Evolutionary conservation across 2,797 vertebrate genomes (phyloP).

Genomic region (Chloroceryle amazona): DNA sequence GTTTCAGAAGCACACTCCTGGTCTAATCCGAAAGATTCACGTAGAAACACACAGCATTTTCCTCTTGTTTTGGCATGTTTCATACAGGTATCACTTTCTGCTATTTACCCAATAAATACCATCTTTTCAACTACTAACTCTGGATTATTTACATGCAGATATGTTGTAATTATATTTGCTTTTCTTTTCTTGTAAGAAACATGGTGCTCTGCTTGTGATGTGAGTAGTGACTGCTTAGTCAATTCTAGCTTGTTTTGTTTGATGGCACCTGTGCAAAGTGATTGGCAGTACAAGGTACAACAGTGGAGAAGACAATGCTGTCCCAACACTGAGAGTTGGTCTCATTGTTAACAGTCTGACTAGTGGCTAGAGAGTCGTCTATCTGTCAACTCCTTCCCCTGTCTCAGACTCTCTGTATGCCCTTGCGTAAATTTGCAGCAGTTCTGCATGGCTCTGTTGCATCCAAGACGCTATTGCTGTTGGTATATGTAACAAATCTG

Average conservation of each 20-base stretch:
- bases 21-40: not conserved
- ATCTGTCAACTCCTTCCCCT: not conserved
- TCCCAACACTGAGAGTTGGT: not conserved
- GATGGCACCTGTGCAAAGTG: not conserved
- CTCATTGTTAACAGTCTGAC: not conserved
- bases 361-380: not conserved
- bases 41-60: not conserved
- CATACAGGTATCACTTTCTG: not conserved
- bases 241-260: not conserved
- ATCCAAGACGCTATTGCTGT: accelerated
- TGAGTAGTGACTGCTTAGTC: not conserved
- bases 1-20: not conserved
- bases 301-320: not conserved
- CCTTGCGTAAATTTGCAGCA: not conserved
- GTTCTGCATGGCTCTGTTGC: not conserved
- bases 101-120: not conserved
- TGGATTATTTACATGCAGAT: not conserved
- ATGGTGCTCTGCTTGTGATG: not conserved
- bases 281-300: not conserved
- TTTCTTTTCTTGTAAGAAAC: not conserved
- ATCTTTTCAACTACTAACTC: not conserved
- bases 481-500: not conserved
- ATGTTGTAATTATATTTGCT: not conserved
- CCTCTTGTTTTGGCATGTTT: not conserved
- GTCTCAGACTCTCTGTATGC: not conserved